Conservation (phyloP, 2,797 vertebrate species). For the Tympanoctomys barrerae region DNA sequence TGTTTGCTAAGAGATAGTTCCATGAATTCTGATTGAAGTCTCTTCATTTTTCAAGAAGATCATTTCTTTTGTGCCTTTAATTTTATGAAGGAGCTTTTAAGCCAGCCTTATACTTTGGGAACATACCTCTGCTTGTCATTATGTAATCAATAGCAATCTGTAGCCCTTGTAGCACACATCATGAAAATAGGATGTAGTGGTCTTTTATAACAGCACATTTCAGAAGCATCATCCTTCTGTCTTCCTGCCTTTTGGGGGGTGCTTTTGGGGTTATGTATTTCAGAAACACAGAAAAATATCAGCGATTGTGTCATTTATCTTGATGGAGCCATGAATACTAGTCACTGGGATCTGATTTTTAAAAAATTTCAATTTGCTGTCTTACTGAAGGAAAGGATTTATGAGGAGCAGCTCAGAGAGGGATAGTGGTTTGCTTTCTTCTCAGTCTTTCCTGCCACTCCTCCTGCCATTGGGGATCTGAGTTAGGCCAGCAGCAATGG, state of each 20-base stretch:
- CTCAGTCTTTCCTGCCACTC: neutral
- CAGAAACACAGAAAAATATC: constrained; percentile 41
- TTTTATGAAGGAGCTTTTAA: constrained; percentile 38
- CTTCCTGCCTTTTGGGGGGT: neutral
- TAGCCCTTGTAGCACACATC: neutral
- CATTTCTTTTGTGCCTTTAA: neutral
- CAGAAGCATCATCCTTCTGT: neutral
- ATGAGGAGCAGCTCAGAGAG: neutral
- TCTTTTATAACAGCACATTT: neutral
- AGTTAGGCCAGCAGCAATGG: neutral
- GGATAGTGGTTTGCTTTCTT: neutral
- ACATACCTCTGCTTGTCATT: neutral
- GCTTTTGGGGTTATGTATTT: constrained; percentile 8
- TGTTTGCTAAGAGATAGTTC: constrained; percentile 28
- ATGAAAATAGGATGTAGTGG: neutral
- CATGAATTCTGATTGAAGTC: neutral
- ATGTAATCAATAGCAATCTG: constrained; percentile 25
- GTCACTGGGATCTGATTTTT: neutral
- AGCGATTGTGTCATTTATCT: neutral
- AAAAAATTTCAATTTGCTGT: neutral
- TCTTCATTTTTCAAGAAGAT: constrained; percentile 1
- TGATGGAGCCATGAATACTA: neutral
- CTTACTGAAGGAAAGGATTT: neutral
- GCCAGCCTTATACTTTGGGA: neutral
- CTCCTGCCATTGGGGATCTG: neutral